phyloP scores from a whole-genome alignment of 2,888 invertebrate genomes.

The Strigamia transsilvanica region DNA sequence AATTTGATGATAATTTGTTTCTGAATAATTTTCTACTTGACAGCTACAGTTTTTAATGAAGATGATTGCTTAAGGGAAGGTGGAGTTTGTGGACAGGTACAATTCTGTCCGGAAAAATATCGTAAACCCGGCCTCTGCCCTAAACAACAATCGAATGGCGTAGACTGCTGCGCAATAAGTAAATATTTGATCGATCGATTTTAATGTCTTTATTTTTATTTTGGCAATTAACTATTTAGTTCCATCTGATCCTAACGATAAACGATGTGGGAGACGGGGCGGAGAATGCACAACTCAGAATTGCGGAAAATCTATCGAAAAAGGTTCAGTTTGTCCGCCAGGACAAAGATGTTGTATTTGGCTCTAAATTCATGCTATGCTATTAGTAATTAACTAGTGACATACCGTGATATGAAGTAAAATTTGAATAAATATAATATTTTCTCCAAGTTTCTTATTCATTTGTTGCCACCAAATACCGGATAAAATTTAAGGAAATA shows the following conservation, averaged over 20 bases:
- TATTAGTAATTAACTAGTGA: too few relatives aligned
- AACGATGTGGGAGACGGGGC: neutral
- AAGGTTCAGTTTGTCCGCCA: neutral
- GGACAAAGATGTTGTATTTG: slow-evolving; percentile 23
- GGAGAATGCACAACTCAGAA: slow-evolving; percentile 12
- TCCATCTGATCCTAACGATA: neutral
- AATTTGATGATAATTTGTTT: neutral
- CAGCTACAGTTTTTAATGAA: neutral
- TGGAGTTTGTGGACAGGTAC: neutral
- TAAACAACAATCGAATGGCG: neutral
- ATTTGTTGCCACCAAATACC: too few relatives aligned
- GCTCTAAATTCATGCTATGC: neutral
- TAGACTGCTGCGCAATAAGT: slow-evolving; percentile 4
- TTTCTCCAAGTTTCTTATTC: too few relatives aligned
- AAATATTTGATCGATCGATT: neutral
- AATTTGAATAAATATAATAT: too few relatives aligned
- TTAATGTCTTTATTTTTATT: neutral
- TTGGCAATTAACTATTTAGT: neutral
- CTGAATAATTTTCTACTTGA: neutral
- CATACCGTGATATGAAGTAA: too few relatives aligned
- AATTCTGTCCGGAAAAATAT: neutral
- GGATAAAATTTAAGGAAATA: too few relatives aligned
- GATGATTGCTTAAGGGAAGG: neutral
- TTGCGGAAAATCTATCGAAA: neutral
- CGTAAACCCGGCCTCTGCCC: neutral